Evolutionary conservation across 1,140 invertebrate genomes (phyloP), one percentile per base, ranked within the genome.

Genomic region (Halictus rubicundus): DNA sequence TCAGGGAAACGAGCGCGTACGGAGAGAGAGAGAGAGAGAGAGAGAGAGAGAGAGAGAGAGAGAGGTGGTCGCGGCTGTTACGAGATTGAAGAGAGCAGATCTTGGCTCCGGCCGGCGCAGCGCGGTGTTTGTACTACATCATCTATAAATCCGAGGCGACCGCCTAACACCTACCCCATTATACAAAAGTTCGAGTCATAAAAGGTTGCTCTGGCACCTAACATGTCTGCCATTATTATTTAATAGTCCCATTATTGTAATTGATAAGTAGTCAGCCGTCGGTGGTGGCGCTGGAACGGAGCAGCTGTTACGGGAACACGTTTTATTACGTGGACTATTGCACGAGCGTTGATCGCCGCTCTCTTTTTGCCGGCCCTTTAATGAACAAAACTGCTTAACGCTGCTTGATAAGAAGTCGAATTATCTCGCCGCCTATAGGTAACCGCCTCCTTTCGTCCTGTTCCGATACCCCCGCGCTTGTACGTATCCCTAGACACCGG

Each of bases 181-280:
- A 84, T 85, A 85, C 77, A 84, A 85, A 81, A 84, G 73, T 77
- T 72, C 57, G 32, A 60, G 57, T 77, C 80, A 80, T 86, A 86
- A 83, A 82, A 86, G 80, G 52, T 70, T 68, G 77, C 72, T 64
- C 69, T 80, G 77, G 81, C 70, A 21, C 73, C 81, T 81, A 78
- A 86, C 81, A 74, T 72, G 81, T 78, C 73, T 59, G 66, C 78
- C 70, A 81, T 87, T 86, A 87, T 87, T 87, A 86, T 87, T 87
- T 87, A 87, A 87, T 87, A 83, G 84, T 71, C 77, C 71, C 74
- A 86, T 87, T 87, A 87, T 87, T 87, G 85, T 87, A 87, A 87
- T 87, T 87, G 85, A 87, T 87, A 87, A 86, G 81, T 86, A 86
- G 81, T 70, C 73, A 27, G 65, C 49, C 64, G 9, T 46, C 69